A percentile compares a stretch with the other conserved stretches of the same genome.
These are phyloP conservation scores for Heteromyza rotundicornis DNA, from an alignment of 2,888 invertebrate genomes.

Conservation along the genomic window DNA sequence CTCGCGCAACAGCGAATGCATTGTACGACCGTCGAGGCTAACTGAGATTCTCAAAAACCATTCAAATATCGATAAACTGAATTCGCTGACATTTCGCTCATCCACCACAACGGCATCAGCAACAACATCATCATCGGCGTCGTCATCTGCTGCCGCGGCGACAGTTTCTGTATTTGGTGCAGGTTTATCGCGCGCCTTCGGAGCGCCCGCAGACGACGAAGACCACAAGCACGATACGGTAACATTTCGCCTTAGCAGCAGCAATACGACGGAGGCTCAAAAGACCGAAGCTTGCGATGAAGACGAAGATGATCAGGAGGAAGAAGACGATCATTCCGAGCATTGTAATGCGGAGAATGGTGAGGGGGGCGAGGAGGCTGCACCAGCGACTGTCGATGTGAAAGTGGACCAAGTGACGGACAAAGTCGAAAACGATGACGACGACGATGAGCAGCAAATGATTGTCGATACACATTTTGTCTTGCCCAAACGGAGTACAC, in stretches of 20 bases:
- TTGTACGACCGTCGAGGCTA: slow-evolving; percentile 69
- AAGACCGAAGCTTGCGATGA: slow-evolving; percentile 31
- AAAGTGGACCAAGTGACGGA: not conserved
- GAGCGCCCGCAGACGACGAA: slow-evolving; percentile 47
- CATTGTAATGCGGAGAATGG: slow-evolving; percentile 10
- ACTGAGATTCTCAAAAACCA: slow-evolving; percentile 69
- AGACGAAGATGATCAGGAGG: slow-evolving; percentile 31
- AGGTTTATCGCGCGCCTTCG: slow-evolving; percentile 49
- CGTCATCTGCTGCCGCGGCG: slow-evolving; percentile 10
- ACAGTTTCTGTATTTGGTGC: slow-evolving; percentile 36
- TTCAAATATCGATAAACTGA: slow-evolving; percentile 64
- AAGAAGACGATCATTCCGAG: slow-evolving; percentile 2
- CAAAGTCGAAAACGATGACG: slow-evolving; percentile 19
- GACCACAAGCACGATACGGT: slow-evolving; percentile 44
- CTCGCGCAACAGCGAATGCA: slow-evolving; percentile 66
- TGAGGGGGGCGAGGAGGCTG: not conserved
- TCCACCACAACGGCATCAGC: slow-evolving; percentile 26
- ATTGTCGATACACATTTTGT: slow-evolving; percentile 67
- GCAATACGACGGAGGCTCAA: slow-evolving; percentile 28
- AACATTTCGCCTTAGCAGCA: slow-evolving; percentile 42
- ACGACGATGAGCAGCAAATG: slow-evolving; percentile 43
- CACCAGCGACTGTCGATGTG: not conserved
- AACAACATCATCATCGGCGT: slow-evolving; percentile 5
- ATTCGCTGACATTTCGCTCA: slow-evolving; percentile 59
- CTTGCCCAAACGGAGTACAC: slow-evolving; percentile 79